Conservation (phyloP, 2,888 invertebrate species). For the Calliopum simillimum region DNA sequence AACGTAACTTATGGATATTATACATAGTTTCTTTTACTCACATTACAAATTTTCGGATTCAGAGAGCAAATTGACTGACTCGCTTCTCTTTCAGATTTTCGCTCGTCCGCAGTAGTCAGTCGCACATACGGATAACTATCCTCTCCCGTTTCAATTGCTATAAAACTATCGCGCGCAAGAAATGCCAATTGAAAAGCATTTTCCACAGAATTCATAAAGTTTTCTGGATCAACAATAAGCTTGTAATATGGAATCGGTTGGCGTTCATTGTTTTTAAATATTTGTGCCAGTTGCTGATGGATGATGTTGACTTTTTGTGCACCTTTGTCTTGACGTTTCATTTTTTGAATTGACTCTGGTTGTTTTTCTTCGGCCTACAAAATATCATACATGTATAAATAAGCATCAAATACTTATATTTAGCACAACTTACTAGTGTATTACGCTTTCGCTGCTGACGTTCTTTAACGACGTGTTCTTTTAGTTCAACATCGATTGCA, state of each 20-base stretch:
- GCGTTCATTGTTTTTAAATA: slow-evolving; percentile 63
- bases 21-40: no score
- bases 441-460: slow-evolving; percentile 60
- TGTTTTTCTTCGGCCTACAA: slow-evolving; percentile 65
- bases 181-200: slow-evolving; percentile 74
- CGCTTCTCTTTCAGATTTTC: slow-evolving; percentile 44
- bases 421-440: slow-evolving; percentile 45
- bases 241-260: slow-evolving; percentile 71
- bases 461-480: slow-evolving; percentile 56
- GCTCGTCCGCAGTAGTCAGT: slow-evolving; percentile 46
- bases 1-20: no score
- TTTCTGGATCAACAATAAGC: slow-evolving; percentile 70
- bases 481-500: slow-evolving; percentile 60
- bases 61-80: slow-evolving; percentile 58
- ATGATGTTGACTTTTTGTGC: slow-evolving; percentile 70
- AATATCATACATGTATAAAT: neutral
- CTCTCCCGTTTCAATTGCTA: slow-evolving; percentile 67
- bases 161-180: slow-evolving; percentile 70
- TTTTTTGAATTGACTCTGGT: slow-evolving; percentile 67
- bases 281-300: slow-evolving; percentile 65
- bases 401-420: neutral
- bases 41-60: slow-evolving; percentile 54
- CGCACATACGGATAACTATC: slow-evolving; percentile 59
- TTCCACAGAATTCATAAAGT: slow-evolving; percentile 71
- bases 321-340: slow-evolving; percentile 69